phyloP scores from a whole-genome alignment of 2,888 invertebrate genomes.

The Teleiodes luculella region DNA sequence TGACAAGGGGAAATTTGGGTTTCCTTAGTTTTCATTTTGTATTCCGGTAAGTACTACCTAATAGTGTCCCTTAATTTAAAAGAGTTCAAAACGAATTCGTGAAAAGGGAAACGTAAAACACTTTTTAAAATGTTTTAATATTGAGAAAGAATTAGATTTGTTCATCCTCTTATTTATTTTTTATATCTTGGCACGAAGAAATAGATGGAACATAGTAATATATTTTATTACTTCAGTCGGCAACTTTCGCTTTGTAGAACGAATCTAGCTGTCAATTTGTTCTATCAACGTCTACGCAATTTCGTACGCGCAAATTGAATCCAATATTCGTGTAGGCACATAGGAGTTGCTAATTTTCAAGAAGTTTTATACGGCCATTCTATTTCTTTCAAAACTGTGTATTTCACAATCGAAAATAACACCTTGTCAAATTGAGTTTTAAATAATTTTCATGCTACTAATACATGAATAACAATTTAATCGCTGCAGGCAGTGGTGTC shows the following conservation, averaged over 20 bases:
- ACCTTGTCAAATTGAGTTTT: slow-evolving; percentile 33
- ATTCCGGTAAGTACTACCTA: no score
- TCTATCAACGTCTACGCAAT: neutral
- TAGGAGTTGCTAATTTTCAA: neutral
- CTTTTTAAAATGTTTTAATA: no score
- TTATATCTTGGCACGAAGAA: no score
- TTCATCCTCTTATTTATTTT: no score
- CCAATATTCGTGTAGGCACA: neutral
- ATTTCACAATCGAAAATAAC: slow-evolving; percentile 21
- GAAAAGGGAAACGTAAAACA: no score
- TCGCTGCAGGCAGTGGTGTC: slow-evolving; percentile 24
- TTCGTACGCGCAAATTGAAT: neutral
- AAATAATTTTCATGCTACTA: slow-evolving; percentile 45
- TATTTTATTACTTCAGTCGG: no score
- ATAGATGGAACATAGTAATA: no score
- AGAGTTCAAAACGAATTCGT: no score
- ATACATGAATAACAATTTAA: slow-evolving; percentile 54
- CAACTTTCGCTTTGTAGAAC: neutral
- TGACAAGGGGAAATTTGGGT: no score
- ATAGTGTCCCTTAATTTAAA: no score
- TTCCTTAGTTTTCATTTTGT: no score
- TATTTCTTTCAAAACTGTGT: neutral
- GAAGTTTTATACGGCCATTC: neutral
- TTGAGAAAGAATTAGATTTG: no score
- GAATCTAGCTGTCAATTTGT: neutral